These are phyloP conservation scores for Sarcophaga subvicina DNA, from an alignment of 2,888 invertebrate species.

Conservation along the genomic window DNA sequence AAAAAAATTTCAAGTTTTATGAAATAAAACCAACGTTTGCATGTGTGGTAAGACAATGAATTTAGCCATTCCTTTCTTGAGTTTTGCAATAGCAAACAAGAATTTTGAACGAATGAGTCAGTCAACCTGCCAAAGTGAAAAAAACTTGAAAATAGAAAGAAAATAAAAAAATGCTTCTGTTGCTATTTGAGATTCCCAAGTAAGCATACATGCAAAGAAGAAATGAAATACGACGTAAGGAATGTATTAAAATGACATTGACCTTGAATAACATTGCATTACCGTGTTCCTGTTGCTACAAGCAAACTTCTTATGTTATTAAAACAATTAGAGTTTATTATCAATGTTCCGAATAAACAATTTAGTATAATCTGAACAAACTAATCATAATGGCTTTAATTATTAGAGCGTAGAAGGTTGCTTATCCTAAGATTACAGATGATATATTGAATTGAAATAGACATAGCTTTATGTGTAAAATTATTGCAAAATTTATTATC, in stretches of 20 bases:
- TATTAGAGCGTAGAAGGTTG: too few relatives aligned
- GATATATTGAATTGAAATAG: too few relatives aligned
- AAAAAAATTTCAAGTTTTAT: too few relatives aligned
- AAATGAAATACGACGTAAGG: slow-evolving; percentile 55
- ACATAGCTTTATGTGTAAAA: too few relatives aligned
- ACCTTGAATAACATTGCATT: slow-evolving; percentile 76
- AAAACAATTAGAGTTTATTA: too few relatives aligned
- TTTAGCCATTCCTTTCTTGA: slow-evolving; percentile 56
- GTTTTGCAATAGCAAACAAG: slow-evolving; percentile 49
- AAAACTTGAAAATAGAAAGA: neutral
- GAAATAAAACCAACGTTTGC: neutral
- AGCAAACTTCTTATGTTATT: neutral
- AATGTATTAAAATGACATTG: slow-evolving; percentile 77
- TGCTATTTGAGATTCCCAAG: slow-evolving; percentile 43
- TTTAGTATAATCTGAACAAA: too few relatives aligned
- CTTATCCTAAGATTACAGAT: too few relatives aligned
- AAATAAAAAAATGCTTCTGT: slow-evolving; percentile 1
- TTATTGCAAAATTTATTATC: too few relatives aligned
- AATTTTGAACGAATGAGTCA: slow-evolving; percentile 50
- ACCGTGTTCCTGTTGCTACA: slow-evolving; percentile 36
- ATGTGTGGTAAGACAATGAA: slow-evolving; percentile 28
- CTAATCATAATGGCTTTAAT: too few relatives aligned
- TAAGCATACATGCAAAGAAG: slow-evolving; percentile 13
- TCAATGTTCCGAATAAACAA: too few relatives aligned
- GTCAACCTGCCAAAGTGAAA: slow-evolving; percentile 29